Base-by-base conservation (phyloP, 2,113 vertebrate genomes). In the Boleophthalmus pectinirostris region DNA sequence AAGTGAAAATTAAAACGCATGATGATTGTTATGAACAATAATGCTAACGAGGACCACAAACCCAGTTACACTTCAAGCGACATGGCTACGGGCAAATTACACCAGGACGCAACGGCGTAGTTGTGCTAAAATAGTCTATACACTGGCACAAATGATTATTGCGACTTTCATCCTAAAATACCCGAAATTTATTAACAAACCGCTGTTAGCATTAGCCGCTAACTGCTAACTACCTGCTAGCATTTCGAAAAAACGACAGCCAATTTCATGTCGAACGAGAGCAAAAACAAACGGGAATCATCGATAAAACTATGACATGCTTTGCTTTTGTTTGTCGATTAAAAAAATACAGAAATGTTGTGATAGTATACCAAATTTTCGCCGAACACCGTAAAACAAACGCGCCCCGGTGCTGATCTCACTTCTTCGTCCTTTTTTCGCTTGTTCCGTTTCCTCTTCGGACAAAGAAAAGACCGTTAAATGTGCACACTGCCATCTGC, bases 61-160 rank as follows among this genome's bases (percentile, higher is more conserved):
- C 2, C 13, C 14, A 29, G 0, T 16, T 29, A 8, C 14, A 16
- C 12, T 0, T 16, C 0, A 16, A 0, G 5, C 5, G 25, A 0
- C 0, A 6, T 2, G 2, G 9, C 9, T 1, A 16, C 23, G 13
- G 1, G 1, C 1, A 29, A 25, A 25, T 6, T 33, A 61, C 10
- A 24, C 6, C 24, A 16, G 2, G 18, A 8, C 7, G 1, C 18
- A 18, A 7, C 16, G 15, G 5, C 23, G 23, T 25, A 6, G 23
- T 15, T 58, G 11, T 43, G 8, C 10, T 3, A 25, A 6, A 25
- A 1, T 23, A 6, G 1, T 0, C 47, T 20, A 18, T 51, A 20
- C 16, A 51, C 16, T 7, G 47, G 7, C 3, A 20, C 47, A 51
- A 51, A 16, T 18, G 47, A 8, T 6, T 10, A 38, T 6, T 38